Conservation (phyloP, 2,888 invertebrate genomes). For the Penaeus monodon region DNA sequence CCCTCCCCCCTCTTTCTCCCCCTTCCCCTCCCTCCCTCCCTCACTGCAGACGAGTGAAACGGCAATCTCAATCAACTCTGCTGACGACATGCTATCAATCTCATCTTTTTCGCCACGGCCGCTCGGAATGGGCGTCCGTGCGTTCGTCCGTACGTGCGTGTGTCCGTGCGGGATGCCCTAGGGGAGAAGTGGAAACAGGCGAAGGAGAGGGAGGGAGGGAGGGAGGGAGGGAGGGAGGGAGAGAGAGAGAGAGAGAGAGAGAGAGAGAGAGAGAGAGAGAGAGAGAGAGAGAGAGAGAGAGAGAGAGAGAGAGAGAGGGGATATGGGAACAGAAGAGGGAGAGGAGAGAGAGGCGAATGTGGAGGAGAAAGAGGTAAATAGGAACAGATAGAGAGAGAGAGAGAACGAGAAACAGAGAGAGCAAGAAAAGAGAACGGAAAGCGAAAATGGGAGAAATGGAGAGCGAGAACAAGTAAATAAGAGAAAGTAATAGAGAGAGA, state of each 20-base stretch:
- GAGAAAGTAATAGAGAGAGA: not conserved
- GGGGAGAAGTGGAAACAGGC: not conserved
- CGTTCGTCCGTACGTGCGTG: no score
- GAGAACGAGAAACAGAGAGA: no score
- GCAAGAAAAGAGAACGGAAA: no score
- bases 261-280: not conserved
- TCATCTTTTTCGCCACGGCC: not conserved
- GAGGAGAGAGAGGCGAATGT: no score
- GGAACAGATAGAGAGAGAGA: no score
- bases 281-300: not conserved
- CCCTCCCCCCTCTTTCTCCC: not conserved
- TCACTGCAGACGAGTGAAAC: not conserved
- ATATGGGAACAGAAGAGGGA: no score
- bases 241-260: not conserved
- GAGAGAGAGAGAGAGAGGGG: not conserved
- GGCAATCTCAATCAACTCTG: not conserved
- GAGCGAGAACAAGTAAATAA: no score
- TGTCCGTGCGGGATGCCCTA: no score
- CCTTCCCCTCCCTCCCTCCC: not conserved
- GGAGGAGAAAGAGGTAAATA: not conserved
- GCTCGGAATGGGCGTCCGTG: no score
- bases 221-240: not conserved
- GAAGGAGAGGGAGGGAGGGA: not conserved
- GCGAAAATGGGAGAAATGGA: no score
- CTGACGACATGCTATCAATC: not conserved